Percentiles rank a stretch among this genome's conserved stretches.
Conservation (phyloP, 2,113 vertebrate species). For the Plecturocebus donacophilus region DNA sequence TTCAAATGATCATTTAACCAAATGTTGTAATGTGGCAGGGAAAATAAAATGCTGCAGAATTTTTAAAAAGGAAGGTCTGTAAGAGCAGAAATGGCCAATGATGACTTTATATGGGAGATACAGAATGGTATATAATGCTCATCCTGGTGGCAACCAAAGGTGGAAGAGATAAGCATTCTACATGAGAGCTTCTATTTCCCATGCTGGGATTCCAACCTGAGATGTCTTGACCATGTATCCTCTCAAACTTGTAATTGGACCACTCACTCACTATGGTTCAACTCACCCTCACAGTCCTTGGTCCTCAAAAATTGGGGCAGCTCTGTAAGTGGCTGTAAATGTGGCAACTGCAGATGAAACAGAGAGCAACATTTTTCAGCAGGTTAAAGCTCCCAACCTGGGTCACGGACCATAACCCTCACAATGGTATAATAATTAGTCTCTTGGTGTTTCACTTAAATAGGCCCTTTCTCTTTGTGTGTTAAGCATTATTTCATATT, state of each 20-base stretch:
- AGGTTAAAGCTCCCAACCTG: slow-evolving; percentile 41
- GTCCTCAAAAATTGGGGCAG: not conserved
- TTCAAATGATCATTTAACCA: not conserved
- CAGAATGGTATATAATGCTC: not conserved
- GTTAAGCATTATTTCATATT: slow-evolving; percentile 74
- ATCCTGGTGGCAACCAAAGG: not conserved
- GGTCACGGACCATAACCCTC: slow-evolving; percentile 61
- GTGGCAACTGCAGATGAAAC: not conserved
- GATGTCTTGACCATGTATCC: not conserved
- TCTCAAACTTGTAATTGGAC: not conserved
- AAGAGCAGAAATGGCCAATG: not conserved
- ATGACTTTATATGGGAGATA: not conserved
- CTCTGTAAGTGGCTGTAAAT: not conserved
- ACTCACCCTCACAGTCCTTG: not conserved
- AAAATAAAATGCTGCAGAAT: not conserved
- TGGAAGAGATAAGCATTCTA: not conserved
- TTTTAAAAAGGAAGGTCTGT: not conserved
- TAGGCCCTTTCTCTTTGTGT: slow-evolving; percentile 64
- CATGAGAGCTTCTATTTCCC: not conserved
- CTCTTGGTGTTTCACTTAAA: slow-evolving; percentile 71
- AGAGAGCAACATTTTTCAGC: slow-evolving; percentile 25
- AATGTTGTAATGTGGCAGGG: not conserved
- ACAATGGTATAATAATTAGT: slow-evolving; percentile 67
- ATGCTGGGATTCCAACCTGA: not conserved
- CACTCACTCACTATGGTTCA: not conserved